phyloP scores from a whole-genome alignment of 2,113 vertebrate genomes.

The Noctilio leporinus region DNA sequence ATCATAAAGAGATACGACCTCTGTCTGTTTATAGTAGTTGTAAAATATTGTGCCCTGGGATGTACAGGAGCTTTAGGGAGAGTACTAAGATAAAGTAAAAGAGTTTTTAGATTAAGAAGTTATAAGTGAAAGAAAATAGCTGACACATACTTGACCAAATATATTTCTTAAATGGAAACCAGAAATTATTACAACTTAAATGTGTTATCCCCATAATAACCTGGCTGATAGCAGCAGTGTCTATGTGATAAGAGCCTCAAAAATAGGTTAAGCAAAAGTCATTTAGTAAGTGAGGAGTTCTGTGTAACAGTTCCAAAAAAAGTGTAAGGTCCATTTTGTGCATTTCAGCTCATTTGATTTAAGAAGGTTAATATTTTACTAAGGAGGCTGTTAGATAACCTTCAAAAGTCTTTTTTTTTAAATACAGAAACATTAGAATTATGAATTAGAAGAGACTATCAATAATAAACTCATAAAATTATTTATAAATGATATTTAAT shows the following conservation, averaged over 20 bases:
- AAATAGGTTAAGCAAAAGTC: constrained; percentile 40
- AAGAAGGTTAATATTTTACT: background rate
- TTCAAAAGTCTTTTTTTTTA: background rate
- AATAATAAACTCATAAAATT: background rate
- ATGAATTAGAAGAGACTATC: background rate
- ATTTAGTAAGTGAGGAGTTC: background rate
- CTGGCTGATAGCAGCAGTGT: background rate
- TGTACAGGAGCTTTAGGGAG: background rate
- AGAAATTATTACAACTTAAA: constrained; percentile 35
- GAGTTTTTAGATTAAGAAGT: background rate
- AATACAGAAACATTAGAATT: background rate
- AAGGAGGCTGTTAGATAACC: background rate
- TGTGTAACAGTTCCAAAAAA: constrained; percentile 14
- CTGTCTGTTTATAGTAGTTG: background rate
- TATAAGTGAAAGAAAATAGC: constrained; percentile 5
- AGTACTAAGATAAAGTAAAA: background rate
- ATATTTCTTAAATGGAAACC: constrained; percentile 36
- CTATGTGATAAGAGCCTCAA: constrained; percentile 35
- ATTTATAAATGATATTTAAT: background rate
- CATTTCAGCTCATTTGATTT: background rate
- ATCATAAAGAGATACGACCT: background rate
- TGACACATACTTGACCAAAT: background rate
- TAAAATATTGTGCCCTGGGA: background rate
- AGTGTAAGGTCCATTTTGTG: background rate
- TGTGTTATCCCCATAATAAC: constrained; percentile 40